Conservation (phyloP, 2,888 invertebrate species). For the Ligdia adustata region DNA sequence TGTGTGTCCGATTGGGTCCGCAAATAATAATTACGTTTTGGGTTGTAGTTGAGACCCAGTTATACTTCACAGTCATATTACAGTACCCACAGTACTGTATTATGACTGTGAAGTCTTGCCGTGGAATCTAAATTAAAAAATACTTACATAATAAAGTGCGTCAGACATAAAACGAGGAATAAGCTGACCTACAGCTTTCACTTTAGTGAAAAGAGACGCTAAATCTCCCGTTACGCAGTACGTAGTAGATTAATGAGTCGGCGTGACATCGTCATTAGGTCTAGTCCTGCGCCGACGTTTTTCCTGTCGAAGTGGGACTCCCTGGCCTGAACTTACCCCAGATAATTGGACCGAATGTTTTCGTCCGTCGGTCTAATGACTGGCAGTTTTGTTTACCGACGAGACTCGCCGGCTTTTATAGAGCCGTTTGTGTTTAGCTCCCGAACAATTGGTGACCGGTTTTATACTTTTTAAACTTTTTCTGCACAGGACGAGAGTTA, state of each 20-base stretch:
- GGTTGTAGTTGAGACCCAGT: too few relatives aligned
- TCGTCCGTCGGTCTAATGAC: slow-evolving; percentile 77
- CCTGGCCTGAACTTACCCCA: slow-evolving; percentile 43
- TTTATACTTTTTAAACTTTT: slow-evolving; percentile 52
- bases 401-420: slow-evolving; percentile 73
- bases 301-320: slow-evolving; percentile 47
- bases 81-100: too few relatives aligned
- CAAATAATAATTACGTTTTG: too few relatives aligned
- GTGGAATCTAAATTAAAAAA: too few relatives aligned
- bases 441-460: slow-evolving; percentile 57
- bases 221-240: slow-evolving; percentile 38
- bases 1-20: too few relatives aligned
- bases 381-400: slow-evolving; percentile 78
- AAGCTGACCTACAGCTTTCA: too few relatives aligned
- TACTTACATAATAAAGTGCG: too few relatives aligned
- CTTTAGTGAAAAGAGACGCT: too few relatives aligned
- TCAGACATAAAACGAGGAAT: too few relatives aligned
- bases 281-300: slow-evolving; percentile 61
- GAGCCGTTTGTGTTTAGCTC: slow-evolving; percentile 70
- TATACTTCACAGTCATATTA: too few relatives aligned
- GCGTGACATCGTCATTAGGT: slow-evolving; percentile 79
- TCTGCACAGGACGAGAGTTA: slow-evolving; percentile 19
- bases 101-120: too few relatives aligned
- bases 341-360: slow-evolving; percentile 80
- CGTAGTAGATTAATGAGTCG: slow-evolving; percentile 75